phyloP scores from a whole-genome alignment of 2,113 vertebrate species.

The Mastomys coucha region DNA sequence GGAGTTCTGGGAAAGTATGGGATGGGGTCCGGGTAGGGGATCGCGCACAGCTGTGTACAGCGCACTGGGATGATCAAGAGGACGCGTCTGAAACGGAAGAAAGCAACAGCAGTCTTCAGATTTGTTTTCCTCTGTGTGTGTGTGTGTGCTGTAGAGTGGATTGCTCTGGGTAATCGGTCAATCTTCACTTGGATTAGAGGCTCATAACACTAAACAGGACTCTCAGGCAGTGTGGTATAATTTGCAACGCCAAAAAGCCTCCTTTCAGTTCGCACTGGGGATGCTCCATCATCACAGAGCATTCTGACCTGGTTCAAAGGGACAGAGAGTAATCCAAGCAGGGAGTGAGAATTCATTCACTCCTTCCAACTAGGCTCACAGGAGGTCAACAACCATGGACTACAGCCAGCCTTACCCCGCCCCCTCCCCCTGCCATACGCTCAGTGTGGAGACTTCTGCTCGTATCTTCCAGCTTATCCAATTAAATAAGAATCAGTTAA shows the following conservation, averaged over 20 bases:
- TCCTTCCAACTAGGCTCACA: not conserved
- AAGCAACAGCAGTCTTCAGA: constrained; percentile 10
- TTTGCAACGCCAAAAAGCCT: not conserved
- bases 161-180: constrained; percentile 44
- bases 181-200: constrained; percentile 6
- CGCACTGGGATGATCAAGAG: not conserved
- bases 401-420: not conserved
- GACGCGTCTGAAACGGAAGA: constrained; percentile 46
- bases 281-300: not conserved
- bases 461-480: not conserved
- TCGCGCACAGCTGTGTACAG: not conserved
- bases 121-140: not conserved
- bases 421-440: rapidly evolving
- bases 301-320: not conserved
- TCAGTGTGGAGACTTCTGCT: not conserved
- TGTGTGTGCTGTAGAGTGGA: no score
- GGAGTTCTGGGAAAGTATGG: not conserved
- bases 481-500: not conserved
- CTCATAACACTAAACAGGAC: not conserved
- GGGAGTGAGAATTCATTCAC: not conserved
- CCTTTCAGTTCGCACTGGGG: not conserved
- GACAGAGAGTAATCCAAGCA: not conserved
- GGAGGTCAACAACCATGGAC: not conserved
- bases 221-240: not conserved
- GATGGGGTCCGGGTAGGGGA: not conserved